A percentile compares a stretch with the other conserved stretches of the same genome.
These are phyloP conservation scores for Microvelia longipes DNA, from an alignment of 1,140 invertebrate species.

Conservation along the genomic window DNA sequence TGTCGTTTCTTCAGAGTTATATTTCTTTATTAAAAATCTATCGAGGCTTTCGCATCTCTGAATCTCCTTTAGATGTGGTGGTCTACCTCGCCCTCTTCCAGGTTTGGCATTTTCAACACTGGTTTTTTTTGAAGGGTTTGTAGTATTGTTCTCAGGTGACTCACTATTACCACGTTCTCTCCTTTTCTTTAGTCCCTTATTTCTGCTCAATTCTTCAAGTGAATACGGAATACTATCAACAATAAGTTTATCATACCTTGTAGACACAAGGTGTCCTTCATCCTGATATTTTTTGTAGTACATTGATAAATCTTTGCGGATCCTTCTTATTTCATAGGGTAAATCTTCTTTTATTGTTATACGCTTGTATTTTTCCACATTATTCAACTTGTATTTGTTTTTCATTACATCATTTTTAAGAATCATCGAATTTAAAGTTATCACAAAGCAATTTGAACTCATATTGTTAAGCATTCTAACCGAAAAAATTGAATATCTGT, in stretches of 20 bases:
- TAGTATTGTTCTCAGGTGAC: neutral
- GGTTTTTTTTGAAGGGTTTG: neutral
- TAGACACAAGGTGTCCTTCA: neutral
- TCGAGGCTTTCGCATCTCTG: neutral
- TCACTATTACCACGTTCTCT: neutral
- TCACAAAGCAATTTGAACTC: neutral
- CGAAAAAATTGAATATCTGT: neutral
- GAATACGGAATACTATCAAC: neutral
- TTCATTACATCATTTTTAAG: neutral
- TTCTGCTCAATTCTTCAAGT: neutral
- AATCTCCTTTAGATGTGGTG: neutral
- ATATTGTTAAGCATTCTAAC: neutral
- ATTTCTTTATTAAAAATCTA: neutral
- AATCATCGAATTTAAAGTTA: neutral
- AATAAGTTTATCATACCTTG: neutral
- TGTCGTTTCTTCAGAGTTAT: neutral
- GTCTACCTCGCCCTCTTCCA: neutral
- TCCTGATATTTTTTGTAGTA: neutral
- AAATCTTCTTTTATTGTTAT: neutral
- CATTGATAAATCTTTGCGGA: neutral
- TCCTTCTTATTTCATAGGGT: neutral
- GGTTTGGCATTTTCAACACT: neutral
- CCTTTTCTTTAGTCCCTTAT: neutral
- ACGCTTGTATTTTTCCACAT: neutral
- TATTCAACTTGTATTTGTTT: neutral